Evolutionary conservation across 2,888 invertebrate species (phyloP).

Genomic region (Hypomecis atomaria): DNA sequence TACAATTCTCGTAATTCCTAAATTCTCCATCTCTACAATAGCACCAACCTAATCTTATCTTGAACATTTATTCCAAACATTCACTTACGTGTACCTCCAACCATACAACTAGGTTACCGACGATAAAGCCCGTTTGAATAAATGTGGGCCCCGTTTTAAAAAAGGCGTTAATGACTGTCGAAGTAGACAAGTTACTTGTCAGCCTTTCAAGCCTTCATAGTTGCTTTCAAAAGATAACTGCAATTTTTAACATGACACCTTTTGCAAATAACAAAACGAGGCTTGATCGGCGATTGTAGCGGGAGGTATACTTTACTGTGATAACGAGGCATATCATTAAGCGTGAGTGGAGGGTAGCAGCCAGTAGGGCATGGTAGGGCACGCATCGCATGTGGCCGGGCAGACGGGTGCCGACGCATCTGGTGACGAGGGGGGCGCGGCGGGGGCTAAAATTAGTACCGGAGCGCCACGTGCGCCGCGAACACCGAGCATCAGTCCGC

Average conservation of each 20-base stretch:
- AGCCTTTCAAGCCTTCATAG: background rate
- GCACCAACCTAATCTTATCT: conserved; percentile 38
- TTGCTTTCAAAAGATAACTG: background rate
- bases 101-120: conserved; percentile 37
- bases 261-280: conserved; percentile 20
- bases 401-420: conserved; percentile 71
- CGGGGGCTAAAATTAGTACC: conserved; percentile 86
- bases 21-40: conserved; percentile 23
- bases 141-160: background rate
- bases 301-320: conserved; percentile 57
- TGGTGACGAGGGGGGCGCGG: conserved; percentile 81
- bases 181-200: background rate
- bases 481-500: conserved; percentile 71
- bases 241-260: background rate
- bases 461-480: conserved; percentile 81
- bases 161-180: background rate
- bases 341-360: conserved; percentile 71
- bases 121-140: conserved; percentile 34
- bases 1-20: conserved; percentile 7
- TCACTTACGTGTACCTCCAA: conserved; percentile 32
- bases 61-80: conserved; percentile 31
- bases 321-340: conserved; percentile 81
- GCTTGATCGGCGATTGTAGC: conserved; percentile 23
- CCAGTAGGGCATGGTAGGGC: conserved; percentile 73
- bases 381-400: conserved; percentile 80